Base-by-base conservation (phyloP, 1,140 invertebrate species). In the Bombus ignitus region DNA sequence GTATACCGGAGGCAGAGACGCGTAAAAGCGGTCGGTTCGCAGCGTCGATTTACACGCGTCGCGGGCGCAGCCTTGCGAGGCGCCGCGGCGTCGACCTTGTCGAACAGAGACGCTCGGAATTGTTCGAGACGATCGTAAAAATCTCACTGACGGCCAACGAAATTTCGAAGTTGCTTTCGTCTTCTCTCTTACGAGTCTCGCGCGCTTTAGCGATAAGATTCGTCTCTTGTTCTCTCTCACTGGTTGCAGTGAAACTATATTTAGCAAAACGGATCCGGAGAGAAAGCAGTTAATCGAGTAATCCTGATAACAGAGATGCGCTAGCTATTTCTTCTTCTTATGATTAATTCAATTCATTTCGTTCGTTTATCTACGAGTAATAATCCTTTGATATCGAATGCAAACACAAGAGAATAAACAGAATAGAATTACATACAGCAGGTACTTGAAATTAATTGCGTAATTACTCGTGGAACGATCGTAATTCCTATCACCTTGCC, bases 51-150 rank as follows among this genome's bases (percentile, higher is more conserved):
- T 85, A 68, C 25, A 28, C 53, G 59, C 44, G 35, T 70, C 78
- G 74, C 87, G 75, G 25, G 62, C 76, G 71, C 87, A 92, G 87
- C 92, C 92, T 93, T 93, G 92, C 88, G 73, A 92, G 92, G 92
- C 93, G 92, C 93, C 92, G 91, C 89, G 89, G 87, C 91, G 91
- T 93, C 92, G 92, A 92, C 92, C 93, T 93, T 93, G 92, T 42
- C 72, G 81, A 71, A 80, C 47, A 65, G 86, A 91, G 91, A 90
- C 89, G 91, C 85, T 72, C 86, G 84, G 83, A 89, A 92, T 92
- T 83, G 79, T 91, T 88, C 85, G 76, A 82, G 82, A 84, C 78
- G 83, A 65, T 82, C 72, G 44, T 73, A 82, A 86, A 81, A 86
- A 82, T 83, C 72, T 42, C 10, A 35, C 39, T 70, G 79, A 59